Percentiles rank a stretch among this genome's conserved stretches.
Conservation (phyloP, 1,140 invertebrate genomes). For the Orchestia grillus region DNA sequence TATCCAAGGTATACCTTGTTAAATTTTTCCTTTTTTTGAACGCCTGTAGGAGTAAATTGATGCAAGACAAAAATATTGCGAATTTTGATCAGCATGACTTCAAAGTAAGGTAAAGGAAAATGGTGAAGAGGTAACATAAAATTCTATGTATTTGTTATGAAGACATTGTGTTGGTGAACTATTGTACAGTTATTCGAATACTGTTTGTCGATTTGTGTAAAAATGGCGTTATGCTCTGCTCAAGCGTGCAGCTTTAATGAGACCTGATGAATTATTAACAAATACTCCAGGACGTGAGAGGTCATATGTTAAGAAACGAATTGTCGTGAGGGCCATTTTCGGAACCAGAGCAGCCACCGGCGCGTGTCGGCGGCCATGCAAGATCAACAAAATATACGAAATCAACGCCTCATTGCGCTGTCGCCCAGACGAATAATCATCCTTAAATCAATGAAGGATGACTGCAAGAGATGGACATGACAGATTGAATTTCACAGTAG, state of each 20-base stretch:
- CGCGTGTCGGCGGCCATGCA: background rate
- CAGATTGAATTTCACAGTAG: background rate
- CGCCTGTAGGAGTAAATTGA: no score
- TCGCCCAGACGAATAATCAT: background rate
- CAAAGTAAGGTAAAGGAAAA: background rate
- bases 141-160: background rate
- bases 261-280: conserved; percentile 29
- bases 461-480: background rate
- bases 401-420: background rate
- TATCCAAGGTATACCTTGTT: no score
- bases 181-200: background rate
- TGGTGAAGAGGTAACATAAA: background rate
- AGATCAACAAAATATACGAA: background rate
- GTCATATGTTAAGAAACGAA: conserved; percentile 36
- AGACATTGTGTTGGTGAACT: background rate
- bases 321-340: background rate
- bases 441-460: background rate
- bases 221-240: background rate
- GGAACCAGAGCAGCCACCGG: background rate
- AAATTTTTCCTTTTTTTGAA: no score
- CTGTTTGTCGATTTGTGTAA: background rate
- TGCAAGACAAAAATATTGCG: no score
- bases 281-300: conserved; percentile 30
- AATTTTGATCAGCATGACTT: background rate
- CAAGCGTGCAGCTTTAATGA: background rate